A percentile compares a stretch with the other conserved stretches of the same genome.
These are phyloP conservation scores for Oreortyx pictus DNA, from an alignment of 2,797 vertebrate species.

Conservation along the genomic window DNA sequence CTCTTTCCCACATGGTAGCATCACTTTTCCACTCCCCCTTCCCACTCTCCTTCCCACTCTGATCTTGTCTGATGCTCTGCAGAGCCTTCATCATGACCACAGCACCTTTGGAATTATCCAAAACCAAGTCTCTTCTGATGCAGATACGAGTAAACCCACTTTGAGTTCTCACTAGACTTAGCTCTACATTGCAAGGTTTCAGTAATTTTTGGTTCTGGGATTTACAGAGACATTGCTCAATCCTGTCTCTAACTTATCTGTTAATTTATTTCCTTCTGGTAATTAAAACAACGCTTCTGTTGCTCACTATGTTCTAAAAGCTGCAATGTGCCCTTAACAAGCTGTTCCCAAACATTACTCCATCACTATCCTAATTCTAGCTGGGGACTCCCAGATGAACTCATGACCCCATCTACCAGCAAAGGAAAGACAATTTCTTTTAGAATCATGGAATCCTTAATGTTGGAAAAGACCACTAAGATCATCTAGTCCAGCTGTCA, in stretches of 20 bases:
- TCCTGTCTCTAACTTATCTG: not conserved
- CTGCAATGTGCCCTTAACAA: not conserved
- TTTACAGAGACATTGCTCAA: not conserved
- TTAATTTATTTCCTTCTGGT: not conserved
- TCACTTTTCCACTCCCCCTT: not conserved
- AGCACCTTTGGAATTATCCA: not conserved
- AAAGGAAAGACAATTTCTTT: not conserved
- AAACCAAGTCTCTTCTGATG: not conserved
- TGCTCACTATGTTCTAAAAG: not conserved
- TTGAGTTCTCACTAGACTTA: not conserved
- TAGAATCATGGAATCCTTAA: too few species aligned
- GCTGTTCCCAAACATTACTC: not conserved
- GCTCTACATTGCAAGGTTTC: not conserved
- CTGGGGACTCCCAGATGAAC: not conserved
- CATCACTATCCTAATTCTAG: not conserved
- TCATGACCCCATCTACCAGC: not conserved
- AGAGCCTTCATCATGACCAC: not conserved
- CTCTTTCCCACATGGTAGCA: not conserved
- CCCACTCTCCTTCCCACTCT: not conserved
- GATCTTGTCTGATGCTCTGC: not conserved
- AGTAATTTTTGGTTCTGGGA: not conserved
- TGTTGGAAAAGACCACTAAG: too few species aligned
- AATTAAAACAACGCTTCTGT: not conserved
- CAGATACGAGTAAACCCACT: not conserved
- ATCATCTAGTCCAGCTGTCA: too few species aligned